Percentiles rank a stretch among this genome's conserved stretches.
Evolutionary conservation across 2,797 vertebrate species (phyloP).

Genomic region (Bryconaethiops microstoma): DNA sequence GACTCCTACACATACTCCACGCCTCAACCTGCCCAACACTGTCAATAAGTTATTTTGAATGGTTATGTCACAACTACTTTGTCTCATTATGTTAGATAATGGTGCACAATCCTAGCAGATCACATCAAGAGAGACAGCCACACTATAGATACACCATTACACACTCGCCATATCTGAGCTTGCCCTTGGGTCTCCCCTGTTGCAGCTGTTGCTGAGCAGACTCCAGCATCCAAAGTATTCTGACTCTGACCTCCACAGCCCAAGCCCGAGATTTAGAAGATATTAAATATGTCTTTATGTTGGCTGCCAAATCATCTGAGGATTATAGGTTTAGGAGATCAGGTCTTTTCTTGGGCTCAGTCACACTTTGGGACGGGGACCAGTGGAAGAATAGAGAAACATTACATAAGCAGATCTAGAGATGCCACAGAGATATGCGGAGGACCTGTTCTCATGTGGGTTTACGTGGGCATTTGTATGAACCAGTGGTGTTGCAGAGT

Average conservation of each 20-base stretch:
- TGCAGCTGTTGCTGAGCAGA: constrained; percentile 71
- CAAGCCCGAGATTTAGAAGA: constrained; percentile 71
- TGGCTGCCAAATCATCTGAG: constrained; percentile 75
- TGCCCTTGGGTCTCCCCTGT: constrained; percentile 63
- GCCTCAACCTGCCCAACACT: neutral
- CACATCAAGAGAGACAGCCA: constrained; percentile 19
- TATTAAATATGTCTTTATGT: constrained; percentile 78
- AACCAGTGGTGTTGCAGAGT: no score
- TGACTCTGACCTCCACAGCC: constrained; percentile 69
- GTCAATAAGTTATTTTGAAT: constrained; percentile 4
- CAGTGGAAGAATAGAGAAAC: constrained; percentile 71
- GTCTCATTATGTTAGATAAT: constrained; percentile 46
- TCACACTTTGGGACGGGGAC: constrained; percentile 67
- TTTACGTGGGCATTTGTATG: no score
- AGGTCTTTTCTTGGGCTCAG: constrained; percentile 66
- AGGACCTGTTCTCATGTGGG: neutral
- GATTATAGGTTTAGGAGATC: constrained; percentile 77
- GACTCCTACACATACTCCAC: neutral
- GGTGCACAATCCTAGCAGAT: constrained; percentile 15
- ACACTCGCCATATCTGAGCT: constrained; percentile 46
- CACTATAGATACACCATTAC: constrained; percentile 27
- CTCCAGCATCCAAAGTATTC: constrained; percentile 68
- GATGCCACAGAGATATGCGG: constrained; percentile 21
- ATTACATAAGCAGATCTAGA: constrained; percentile 62
- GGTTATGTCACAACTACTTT: constrained; percentile 53